Evolutionary conservation across 2,113 vertebrate species (phyloP).

Genomic region (Merops nubicus): DNA sequence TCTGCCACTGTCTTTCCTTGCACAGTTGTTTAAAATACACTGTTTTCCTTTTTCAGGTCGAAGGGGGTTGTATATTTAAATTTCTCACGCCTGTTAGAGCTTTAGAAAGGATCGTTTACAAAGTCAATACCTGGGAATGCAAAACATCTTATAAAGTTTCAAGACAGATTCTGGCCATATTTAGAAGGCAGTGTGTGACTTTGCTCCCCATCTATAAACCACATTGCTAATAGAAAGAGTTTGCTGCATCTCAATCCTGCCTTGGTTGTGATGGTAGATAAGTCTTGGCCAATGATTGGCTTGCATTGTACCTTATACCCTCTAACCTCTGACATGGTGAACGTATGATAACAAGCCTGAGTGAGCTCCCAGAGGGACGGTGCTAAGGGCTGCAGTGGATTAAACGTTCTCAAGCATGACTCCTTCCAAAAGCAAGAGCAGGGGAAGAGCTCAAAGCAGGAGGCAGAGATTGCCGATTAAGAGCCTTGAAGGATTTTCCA

Average conservation of each 20-base stretch:
- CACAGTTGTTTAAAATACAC: conserved; percentile 5
- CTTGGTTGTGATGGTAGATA: neutral
- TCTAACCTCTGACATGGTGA: conserved; percentile 71
- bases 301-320: conserved; percentile 54
- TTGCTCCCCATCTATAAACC: neutral
- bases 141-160: conserved; percentile 53
- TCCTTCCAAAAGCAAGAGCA: conserved; percentile 36
- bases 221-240: neutral
- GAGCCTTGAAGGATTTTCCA: conserved; percentile 26
- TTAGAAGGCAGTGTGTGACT: neutral
- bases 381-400: conserved; percentile 63
- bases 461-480: neutral
- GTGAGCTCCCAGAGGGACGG: conserved; percentile 55
- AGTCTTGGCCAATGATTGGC: conserved; percentile 30
- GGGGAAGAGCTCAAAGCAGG: neutral
- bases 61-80: conserved; percentile 46
- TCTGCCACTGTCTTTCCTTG: neutral
- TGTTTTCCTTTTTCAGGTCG: conserved; percentile 41
- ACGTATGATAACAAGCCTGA: conserved; percentile 49
- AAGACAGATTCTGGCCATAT: neutral
- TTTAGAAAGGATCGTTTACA: conserved; percentile 13
- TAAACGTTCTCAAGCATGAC: conserved; percentile 48
- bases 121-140: neutral
- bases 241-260: neutral
- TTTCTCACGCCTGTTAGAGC: conserved; percentile 11